Evolutionary conservation across 2,113 vertebrate species (phyloP).

Genomic region (Saguinus imperator): DNA sequence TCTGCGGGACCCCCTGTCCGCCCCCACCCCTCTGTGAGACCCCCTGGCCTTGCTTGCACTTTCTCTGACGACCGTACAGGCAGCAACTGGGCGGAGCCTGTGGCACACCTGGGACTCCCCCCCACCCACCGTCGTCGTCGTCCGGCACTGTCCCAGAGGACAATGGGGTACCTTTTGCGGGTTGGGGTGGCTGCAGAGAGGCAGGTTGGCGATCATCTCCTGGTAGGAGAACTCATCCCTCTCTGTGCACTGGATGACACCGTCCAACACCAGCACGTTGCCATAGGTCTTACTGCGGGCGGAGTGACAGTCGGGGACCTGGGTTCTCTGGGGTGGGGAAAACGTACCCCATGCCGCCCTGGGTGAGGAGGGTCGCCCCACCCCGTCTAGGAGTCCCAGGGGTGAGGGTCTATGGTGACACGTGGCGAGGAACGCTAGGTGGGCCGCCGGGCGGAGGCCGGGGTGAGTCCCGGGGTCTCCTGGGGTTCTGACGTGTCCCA

Average conservation of each 20-base stretch:
- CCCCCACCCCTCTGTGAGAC: not conserved
- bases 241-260: constrained; percentile 98
- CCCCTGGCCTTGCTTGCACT: not conserved
- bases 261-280: constrained; percentile 96
- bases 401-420: not conserved
- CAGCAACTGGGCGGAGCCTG: not conserved
- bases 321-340: not conserved
- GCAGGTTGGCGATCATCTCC: constrained; percentile 98
- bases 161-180: constrained; percentile 91
- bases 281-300: constrained; percentile 94
- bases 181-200: constrained; percentile 93
- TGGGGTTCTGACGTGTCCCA: constrained; percentile 64
- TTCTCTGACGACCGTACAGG: not conserved
- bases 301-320: constrained; percentile 47
- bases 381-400: not conserved
- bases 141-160: not conserved
- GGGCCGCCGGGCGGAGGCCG: not conserved
- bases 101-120: not conserved
- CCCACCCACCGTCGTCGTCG: too few species aligned
- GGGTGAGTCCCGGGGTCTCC: constrained; percentile 45
- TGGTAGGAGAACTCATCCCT: constrained; percentile 98
- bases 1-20: not conserved
- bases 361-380: not conserved
- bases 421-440: constrained; percentile 44
- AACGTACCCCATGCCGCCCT: not conserved